These are phyloP conservation scores for Bettongia penicillata DNA, from an alignment of 2,113 vertebrate species.

Conservation along the genomic window DNA sequence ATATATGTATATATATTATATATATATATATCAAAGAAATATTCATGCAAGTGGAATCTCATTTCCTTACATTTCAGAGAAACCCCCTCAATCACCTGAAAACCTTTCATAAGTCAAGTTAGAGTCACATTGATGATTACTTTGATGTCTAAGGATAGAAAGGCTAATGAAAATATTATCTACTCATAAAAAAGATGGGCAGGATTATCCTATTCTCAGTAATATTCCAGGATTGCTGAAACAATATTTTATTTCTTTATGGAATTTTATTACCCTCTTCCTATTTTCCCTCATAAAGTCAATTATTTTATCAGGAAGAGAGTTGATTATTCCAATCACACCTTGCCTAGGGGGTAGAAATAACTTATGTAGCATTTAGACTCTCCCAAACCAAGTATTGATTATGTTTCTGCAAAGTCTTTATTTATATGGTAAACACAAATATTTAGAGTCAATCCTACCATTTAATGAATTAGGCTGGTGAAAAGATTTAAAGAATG, in stretches of 20 bases:
- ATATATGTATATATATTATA: not conserved
- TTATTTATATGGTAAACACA: not conserved
- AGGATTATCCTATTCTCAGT: not conserved
- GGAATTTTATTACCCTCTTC: not conserved
- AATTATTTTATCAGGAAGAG: not conserved
- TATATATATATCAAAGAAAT: not conserved
- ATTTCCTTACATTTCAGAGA: conserved; percentile 42
- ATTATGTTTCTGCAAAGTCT: not conserved
- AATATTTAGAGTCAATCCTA: not conserved
- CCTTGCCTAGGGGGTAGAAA: not conserved
- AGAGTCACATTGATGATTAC: not conserved
- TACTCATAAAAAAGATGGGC: not conserved
- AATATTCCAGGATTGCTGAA: not conserved
- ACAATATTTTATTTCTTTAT: not conserved
- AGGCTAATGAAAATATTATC: not conserved
- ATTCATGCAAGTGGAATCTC: conserved; percentile 2
- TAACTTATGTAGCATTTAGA: not conserved
- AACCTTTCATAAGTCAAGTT: conserved; percentile 7
- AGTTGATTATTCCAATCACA: not conserved
- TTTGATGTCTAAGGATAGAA: not conserved
- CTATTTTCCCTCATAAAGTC: not conserved
- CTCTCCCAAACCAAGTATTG: not conserved
- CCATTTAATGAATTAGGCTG: not conserved
- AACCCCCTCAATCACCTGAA: not conserved
- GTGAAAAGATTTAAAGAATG: not conserved